Percentiles rank a stretch among this genome's conserved stretches.
These are phyloP conservation scores for Boleophthalmus pectinirostris DNA, from an alignment of 2,113 vertebrate species.

Conservation along the genomic window DNA sequence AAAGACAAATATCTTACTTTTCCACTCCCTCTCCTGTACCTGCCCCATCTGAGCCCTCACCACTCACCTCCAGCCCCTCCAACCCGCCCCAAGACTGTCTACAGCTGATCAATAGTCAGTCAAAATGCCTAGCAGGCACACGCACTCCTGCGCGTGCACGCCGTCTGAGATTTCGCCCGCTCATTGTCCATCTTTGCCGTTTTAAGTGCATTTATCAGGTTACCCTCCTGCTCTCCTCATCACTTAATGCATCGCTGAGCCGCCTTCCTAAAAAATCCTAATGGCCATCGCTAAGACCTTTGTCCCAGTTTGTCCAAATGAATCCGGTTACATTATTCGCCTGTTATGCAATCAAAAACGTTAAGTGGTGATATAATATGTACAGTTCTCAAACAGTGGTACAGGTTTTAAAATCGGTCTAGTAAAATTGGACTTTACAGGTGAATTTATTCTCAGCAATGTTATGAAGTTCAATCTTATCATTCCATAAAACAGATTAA, in stretches of 20 bases:
- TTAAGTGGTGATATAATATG: constrained; percentile 13
- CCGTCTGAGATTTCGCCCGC: constrained; percentile 65
- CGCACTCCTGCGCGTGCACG: constrained; percentile 28
- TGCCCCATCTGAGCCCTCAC: constrained; percentile 51
- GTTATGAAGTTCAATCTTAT: neutral
- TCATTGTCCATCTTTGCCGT: constrained; percentile 69
- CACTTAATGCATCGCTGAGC: constrained; percentile 62
- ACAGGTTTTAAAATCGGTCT: neutral
- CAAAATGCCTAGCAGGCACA: constrained; percentile 69
- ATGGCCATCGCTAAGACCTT: constrained; percentile 54
- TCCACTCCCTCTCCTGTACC: constrained; percentile 30
- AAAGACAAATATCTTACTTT: neutral
- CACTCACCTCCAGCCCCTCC: constrained; percentile 68
- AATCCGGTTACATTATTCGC: constrained; percentile 47
- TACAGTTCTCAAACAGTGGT: neutral
- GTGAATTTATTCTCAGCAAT: neutral
- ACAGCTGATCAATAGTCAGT: constrained; percentile 72
- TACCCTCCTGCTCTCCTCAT: constrained; percentile 57
- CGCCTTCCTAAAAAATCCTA: constrained; percentile 55
- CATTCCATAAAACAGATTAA: neutral
- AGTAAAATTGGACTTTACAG: neutral
- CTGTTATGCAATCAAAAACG: constrained; percentile 30
- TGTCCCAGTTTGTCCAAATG: constrained; percentile 56
- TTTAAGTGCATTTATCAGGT: constrained; percentile 78
- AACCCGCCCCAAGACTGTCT: constrained; percentile 54